phyloP scores from a whole-genome alignment of 2,113 vertebrate genomes.

The Thalassarche chlororhynchos region DNA sequence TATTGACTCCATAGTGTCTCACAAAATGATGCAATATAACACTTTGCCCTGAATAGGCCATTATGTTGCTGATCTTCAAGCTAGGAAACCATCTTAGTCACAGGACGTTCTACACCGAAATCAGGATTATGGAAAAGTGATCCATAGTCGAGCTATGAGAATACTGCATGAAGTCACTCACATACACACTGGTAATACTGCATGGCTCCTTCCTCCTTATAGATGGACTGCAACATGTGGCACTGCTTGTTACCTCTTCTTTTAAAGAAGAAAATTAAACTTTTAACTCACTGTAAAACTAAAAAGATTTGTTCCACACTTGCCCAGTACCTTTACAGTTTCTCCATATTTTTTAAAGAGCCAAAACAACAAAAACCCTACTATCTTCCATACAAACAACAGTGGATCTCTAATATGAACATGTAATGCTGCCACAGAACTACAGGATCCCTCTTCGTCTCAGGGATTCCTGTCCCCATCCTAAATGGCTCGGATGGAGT shows the following conservation, averaged over 20 bases:
- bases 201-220: neutral
- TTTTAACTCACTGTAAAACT: neutral
- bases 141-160: rapidly evolving
- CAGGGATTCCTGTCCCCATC: neutral
- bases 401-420: neutral
- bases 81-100: neutral
- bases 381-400: neutral
- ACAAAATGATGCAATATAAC: neutral
- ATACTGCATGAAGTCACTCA: neutral
- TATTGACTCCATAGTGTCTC: neutral
- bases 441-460: neutral
- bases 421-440: neutral
- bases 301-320: neutral
- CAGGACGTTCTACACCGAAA: neutral
- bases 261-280: neutral
- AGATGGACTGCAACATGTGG: neutral
- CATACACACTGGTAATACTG: neutral
- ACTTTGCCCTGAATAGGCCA: neutral
- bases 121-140: neutral
- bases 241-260: neutral
- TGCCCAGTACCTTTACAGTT: neutral
- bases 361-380: neutral
- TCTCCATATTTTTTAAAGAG: neutral
- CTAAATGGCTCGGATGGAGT: neutral
- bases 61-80: neutral